Percentiles rank a stretch among this genome's conserved stretches.
Conservation (phyloP, 2,113 vertebrate genomes). For the Eulacestoma nigropectus region DNA sequence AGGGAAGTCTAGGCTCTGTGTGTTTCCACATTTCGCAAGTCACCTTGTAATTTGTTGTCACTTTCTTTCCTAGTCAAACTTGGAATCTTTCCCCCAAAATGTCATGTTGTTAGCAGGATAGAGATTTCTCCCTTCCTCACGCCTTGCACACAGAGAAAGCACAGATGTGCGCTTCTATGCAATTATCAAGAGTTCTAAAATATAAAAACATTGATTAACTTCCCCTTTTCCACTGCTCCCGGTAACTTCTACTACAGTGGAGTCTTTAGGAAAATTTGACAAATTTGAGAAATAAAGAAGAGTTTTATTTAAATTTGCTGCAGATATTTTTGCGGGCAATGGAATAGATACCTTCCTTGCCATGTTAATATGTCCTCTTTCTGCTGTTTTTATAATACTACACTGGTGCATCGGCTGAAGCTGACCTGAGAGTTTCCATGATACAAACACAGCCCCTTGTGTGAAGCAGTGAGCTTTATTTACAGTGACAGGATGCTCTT, state of each 20-base stretch:
- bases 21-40: not conserved
- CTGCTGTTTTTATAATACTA: not conserved
- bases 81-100: not conserved
- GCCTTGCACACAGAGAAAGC: not conserved
- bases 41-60: not conserved
- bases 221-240: not conserved
- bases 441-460: slow-evolving; percentile 2
- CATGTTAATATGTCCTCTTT: not conserved
- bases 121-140: not conserved
- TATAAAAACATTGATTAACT: not conserved
- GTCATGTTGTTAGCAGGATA: not conserved
- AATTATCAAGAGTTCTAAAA: not conserved
- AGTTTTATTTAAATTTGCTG: not conserved
- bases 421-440: slow-evolving; percentile 38
- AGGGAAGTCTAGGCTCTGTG: not conserved
- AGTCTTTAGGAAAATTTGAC: not conserved
- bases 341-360: not conserved
- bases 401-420: not conserved
- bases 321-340: not conserved
- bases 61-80: not conserved
- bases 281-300: not conserved
- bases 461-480: slow-evolving; percentile 67
- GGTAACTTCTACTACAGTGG: not conserved
- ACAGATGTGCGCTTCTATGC: not conserved
- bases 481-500: slow-evolving; percentile 66